Percentiles rank a stretch among this genome's conserved stretches.
phyloP scores from a whole-genome alignment of 2,797 vertebrate genomes.

The Chaetophractus vellerosus region DNA sequence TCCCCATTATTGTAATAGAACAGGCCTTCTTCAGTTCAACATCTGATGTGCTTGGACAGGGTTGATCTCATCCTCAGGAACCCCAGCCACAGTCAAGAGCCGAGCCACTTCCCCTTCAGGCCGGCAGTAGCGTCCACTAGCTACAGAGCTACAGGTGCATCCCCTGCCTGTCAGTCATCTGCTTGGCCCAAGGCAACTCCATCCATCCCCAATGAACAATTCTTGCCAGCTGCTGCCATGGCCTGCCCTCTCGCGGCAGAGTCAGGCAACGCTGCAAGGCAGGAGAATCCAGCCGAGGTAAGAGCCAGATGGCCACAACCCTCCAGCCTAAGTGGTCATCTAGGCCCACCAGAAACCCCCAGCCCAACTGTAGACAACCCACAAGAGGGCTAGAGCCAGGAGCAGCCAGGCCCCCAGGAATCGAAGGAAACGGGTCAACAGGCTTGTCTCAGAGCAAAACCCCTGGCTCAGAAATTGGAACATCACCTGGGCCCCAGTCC shows the following conservation, averaged over 20 bases:
- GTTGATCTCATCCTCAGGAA: conserved; percentile 96
- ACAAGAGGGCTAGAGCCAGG: conserved; percentile 88
- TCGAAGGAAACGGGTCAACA: conserved; percentile 88
- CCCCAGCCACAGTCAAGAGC: conserved; percentile 92
- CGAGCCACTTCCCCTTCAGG: conserved; percentile 94
- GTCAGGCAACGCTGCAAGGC: conserved; percentile 87
- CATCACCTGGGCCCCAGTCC: conserved; percentile 85
- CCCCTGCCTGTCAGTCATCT: conserved; percentile 67
- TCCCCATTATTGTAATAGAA: conserved; percentile 41
- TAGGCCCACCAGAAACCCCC: conserved; percentile 84
- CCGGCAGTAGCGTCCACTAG: conserved; percentile 87
- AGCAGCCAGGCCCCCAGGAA: conserved; percentile 90
- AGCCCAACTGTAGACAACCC: conserved; percentile 88
- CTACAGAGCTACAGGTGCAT: conserved; percentile 86
- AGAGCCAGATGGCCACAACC: conserved; percentile 64
- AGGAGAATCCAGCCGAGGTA: conserved; percentile 73
- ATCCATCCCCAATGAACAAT: conserved; percentile 80
- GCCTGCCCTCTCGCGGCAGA: conserved; percentile 90
- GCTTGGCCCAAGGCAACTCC: conserved; percentile 80
- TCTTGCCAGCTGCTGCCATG: conserved; percentile 88
- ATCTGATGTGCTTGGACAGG: conserved; percentile 95
- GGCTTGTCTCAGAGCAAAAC: conserved; percentile 81
- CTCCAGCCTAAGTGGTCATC: conserved; percentile 88
- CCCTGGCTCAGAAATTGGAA: conserved; percentile 74
- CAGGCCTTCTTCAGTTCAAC: conserved; percentile 95